phyloP scores from a whole-genome alignment of 2,113 vertebrate genomes.

The Todiramphus chloris region DNA sequence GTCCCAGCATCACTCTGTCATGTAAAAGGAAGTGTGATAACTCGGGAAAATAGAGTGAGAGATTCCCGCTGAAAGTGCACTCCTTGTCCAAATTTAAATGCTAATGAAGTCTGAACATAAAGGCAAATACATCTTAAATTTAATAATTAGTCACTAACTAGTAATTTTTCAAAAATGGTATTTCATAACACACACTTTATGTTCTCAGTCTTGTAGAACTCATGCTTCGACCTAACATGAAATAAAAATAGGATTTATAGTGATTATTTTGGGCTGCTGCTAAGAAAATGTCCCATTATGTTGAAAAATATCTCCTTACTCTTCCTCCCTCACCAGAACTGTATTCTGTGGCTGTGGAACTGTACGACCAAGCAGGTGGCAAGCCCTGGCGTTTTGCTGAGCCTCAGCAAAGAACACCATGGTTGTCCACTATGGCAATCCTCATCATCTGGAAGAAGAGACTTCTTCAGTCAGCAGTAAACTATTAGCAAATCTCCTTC shows the following conservation, averaged over 20 bases:
- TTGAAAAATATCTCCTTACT: not conserved
- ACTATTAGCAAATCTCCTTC: not conserved
- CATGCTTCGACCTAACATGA: not conserved
- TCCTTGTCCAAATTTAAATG: not conserved
- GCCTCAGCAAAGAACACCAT: fast-evolving
- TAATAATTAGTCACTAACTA: not conserved
- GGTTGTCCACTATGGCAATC: not conserved
- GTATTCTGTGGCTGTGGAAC: constrained; percentile 36
- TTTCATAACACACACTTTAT: not conserved
- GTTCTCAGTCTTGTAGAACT: not conserved
- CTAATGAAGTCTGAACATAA: not conserved
- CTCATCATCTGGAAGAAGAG: not conserved
- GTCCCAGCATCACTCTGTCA: fast-evolving
- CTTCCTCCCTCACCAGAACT: not conserved
- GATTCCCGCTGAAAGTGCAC: fast-evolving
- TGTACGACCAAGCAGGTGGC: not conserved
- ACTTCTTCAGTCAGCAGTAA: not conserved
- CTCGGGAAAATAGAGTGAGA: not conserved
- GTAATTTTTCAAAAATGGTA: not conserved
- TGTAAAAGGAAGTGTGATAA: not conserved
- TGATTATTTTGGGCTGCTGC: not conserved
- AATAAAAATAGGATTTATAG: not conserved
- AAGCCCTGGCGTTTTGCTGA: constrained; percentile 22
- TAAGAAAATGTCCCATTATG: not conserved
- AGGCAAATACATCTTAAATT: not conserved